Conservation (phyloP, 2,888 invertebrate genomes). For the Melipona bicolor region DNA sequence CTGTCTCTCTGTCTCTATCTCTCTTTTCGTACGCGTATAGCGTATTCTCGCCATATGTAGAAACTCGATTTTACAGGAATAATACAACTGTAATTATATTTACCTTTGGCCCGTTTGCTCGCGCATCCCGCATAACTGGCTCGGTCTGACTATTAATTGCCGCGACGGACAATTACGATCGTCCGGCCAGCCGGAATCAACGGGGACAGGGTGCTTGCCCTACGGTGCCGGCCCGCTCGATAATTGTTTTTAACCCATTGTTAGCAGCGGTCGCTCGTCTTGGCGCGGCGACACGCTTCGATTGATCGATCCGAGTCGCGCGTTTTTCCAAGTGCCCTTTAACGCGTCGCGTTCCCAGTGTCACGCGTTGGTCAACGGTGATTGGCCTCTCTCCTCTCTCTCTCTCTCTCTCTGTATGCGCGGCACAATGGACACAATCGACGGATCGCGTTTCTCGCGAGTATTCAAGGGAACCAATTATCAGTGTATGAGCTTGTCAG, state of each 20-base stretch:
- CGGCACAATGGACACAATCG: conserved; percentile 29
- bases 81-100: conserved; percentile 63
- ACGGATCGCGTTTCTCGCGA: conserved; percentile 29
- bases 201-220: neutral
- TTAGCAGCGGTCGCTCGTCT: conserved; percentile 16
- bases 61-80: conserved; percentile 56
- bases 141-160: conserved; percentile 61
- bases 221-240: conserved; percentile 21
- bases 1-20: too few species aligned
- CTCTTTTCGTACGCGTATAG: too few species aligned
- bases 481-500: conserved; percentile 18
- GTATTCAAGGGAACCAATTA: conserved; percentile 33
- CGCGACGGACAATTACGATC: conserved; percentile 53
- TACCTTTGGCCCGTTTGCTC: conserved; percentile 58
- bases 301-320: conserved; percentile 26
- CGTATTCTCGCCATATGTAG: neutral
- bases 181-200: conserved; percentile 12
- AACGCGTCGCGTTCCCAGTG: neutral
- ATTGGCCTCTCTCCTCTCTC: conserved; percentile 19
- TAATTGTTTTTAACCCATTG: conserved; percentile 55
- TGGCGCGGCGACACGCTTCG: conserved; percentile 23
- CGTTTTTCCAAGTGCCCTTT: conserved; percentile 18
- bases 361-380: conserved; percentile 19
- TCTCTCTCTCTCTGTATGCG: too few species aligned
- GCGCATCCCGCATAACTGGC: conserved; percentile 53